Conservation (phyloP, 2,888 invertebrate genomes). For the Agrochola circellaris region DNA sequence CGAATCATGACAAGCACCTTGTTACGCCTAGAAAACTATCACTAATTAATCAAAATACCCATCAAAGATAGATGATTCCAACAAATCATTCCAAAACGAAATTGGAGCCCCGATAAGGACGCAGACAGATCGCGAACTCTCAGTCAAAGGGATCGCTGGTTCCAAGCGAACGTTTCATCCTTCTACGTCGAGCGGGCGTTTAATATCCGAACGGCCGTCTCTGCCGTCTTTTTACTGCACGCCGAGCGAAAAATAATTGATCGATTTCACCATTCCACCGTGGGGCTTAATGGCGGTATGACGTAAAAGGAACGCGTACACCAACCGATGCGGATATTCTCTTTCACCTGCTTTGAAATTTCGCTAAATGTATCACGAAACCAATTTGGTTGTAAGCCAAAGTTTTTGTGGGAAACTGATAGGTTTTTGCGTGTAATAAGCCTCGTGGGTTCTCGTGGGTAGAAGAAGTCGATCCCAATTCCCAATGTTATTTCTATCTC, state of each 20-base stretch:
- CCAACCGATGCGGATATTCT: slow-evolving; percentile 65
- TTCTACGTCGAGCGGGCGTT: slow-evolving; percentile 80
- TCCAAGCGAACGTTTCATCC: slow-evolving; percentile 75
- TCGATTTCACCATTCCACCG: slow-evolving; percentile 81
- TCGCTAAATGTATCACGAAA: slow-evolving; percentile 64
- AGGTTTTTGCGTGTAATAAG: slow-evolving; percentile 34
- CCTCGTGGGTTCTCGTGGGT: no score
- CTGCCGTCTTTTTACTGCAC: slow-evolving; percentile 84
- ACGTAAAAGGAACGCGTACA: slow-evolving; percentile 77
- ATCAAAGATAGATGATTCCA: slow-evolving; percentile 63
- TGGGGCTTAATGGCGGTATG: slow-evolving; percentile 81
- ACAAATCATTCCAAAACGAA: slow-evolving; percentile 76
- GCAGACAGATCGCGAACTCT: slow-evolving; percentile 81
- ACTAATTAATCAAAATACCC: slow-evolving; percentile 57
- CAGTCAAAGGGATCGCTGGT: slow-evolving; percentile 84
- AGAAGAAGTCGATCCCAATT: neutral
- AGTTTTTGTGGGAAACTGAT: slow-evolving; percentile 43
- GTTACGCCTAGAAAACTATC: slow-evolving; percentile 1
- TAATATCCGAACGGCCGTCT: slow-evolving; percentile 87
- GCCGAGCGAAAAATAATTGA: slow-evolving; percentile 88
- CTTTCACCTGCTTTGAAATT: slow-evolving; percentile 70
- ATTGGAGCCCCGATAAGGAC: slow-evolving; percentile 83
- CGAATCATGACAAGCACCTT: neutral
- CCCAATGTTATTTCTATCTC: neutral
- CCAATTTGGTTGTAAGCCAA: slow-evolving; percentile 59